Conservation (phyloP, 2,113 vertebrate genomes). For the Thinocorus orbignyianus region DNA sequence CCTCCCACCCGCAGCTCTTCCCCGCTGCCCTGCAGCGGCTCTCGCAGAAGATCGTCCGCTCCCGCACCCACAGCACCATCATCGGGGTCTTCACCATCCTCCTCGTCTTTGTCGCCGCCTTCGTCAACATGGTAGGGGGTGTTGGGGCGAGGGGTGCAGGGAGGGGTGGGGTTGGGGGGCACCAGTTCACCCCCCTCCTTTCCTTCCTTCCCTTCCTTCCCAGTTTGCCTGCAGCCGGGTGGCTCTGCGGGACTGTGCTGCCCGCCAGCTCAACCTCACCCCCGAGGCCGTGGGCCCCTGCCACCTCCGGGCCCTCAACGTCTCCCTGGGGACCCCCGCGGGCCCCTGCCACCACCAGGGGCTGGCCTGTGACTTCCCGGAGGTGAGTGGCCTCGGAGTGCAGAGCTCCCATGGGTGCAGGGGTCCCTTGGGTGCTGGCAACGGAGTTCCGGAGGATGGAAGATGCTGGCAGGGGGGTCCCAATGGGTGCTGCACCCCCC, state of each 20-base stretch:
- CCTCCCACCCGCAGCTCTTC: conserved; percentile 77
- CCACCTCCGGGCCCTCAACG: conserved; percentile 85
- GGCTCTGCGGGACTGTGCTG: conserved; percentile 82
- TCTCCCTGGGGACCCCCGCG: conserved; percentile 78
- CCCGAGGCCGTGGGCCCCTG: conserved; percentile 83
- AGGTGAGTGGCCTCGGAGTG: conserved; percentile 70
- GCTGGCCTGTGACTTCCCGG: conserved; percentile 89
- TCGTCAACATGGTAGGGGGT: conserved; percentile 87
- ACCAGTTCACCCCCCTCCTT: accelerated
- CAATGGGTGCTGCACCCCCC: not conserved
- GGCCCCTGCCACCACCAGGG: conserved; percentile 78
- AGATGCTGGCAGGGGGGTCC: not conserved
- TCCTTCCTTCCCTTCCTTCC: not conserved
- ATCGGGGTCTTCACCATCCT: conserved; percentile 89
- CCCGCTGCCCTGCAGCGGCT: conserved; percentile 84
- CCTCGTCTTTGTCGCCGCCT: conserved; percentile 90
- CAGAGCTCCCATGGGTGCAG: not conserved
- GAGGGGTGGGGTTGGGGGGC: accelerated
- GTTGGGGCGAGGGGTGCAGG: accelerated
- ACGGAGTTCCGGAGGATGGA: not conserved
- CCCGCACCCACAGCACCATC: conserved; percentile 87
- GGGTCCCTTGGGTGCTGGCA: not conserved
- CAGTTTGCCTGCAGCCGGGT: conserved; percentile 90
- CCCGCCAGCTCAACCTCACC: conserved; percentile 83
- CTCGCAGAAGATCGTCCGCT: conserved; percentile 90